Conservation (phyloP, 2,113 vertebrate species). For the Oncorhynchus clarkii region DNA sequence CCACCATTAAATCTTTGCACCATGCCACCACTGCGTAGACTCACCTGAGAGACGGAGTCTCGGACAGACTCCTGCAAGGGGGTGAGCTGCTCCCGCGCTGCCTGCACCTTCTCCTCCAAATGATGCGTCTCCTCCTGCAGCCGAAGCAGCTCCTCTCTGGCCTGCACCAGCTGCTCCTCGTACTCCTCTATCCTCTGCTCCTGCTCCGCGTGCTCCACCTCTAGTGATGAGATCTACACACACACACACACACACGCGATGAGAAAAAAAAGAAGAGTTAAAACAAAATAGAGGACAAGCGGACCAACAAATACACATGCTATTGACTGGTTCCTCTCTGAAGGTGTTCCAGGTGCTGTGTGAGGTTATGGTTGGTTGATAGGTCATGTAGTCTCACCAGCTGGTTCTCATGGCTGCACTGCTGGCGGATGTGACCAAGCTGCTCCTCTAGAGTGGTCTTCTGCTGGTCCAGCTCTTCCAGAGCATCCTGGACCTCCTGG, state of each 20-base stretch:
- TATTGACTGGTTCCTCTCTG: background rate
- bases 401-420: constrained; percentile 87
- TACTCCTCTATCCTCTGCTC: constrained; percentile 88
- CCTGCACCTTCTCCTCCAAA: constrained; percentile 86
- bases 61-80: constrained; percentile 89
- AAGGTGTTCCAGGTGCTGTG: background rate
- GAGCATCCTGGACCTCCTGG: constrained; percentile 87
- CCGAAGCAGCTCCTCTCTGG: constrained; percentile 85
- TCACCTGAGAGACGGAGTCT: constrained; percentile 86
- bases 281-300: background rate
- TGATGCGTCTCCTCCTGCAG: constrained; percentile 90
- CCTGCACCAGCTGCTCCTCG: constrained; percentile 88
- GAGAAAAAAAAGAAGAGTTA: too few relatives aligned
- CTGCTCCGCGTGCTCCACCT: constrained; percentile 86
- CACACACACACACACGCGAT: background rate
- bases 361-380: background rate
- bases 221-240: constrained; percentile 85
- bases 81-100: constrained; percentile 84
- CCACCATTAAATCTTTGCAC: too few relatives aligned
- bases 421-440: constrained; percentile 83
- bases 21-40: constrained; percentile 20
- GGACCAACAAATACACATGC: background rate
- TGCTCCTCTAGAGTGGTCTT: constrained; percentile 89
- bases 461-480: constrained; percentile 90
- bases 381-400: constrained; percentile 72